These are phyloP conservation scores for Brachypalpus laphriformis DNA, from an alignment of 2,888 invertebrate species.

Conservation along the genomic window DNA sequence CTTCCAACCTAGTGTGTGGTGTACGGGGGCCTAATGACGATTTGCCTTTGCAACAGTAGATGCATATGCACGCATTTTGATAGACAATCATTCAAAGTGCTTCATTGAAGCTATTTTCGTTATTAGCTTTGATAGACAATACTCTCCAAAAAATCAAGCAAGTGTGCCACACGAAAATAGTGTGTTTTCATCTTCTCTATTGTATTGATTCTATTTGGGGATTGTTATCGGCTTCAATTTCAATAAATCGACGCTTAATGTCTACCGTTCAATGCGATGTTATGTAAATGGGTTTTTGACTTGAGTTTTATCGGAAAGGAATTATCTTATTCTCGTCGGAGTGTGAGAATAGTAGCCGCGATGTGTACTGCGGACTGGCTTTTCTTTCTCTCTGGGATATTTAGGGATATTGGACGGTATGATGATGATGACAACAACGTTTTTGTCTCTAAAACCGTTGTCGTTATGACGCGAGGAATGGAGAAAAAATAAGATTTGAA, in stretches of 20 bases:
- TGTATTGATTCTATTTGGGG: constrained; percentile 25
- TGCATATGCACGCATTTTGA: constrained; percentile 16
- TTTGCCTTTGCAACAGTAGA: not conserved
- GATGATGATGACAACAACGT: not conserved
- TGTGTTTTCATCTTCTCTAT: constrained; percentile 5
- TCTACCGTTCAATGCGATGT: constrained; percentile 42
- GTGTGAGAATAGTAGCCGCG: constrained; percentile 21
- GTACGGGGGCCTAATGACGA: not conserved
- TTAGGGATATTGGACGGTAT: constrained; percentile 14
- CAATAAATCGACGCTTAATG: constrained; percentile 62
- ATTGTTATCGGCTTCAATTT: constrained; percentile 64
- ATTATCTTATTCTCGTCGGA: constrained; percentile 42
- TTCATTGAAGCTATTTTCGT: constrained; percentile 39
- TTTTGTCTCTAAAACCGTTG: not conserved
- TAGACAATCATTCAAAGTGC: constrained; percentile 12
- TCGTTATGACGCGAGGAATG: not conserved
- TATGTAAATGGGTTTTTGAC: constrained; percentile 65
- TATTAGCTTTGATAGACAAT: not conserved
- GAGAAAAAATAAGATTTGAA: not conserved
- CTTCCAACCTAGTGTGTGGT: not conserved
- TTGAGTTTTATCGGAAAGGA: constrained; percentile 55
- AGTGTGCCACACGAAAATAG: constrained; percentile 19
- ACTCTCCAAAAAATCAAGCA: not conserved
- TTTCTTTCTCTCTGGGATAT: constrained; percentile 21
- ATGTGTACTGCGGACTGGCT: not conserved